phyloP scores from a whole-genome alignment of 2,888 invertebrate species.

The Podabrus alpinus region DNA sequence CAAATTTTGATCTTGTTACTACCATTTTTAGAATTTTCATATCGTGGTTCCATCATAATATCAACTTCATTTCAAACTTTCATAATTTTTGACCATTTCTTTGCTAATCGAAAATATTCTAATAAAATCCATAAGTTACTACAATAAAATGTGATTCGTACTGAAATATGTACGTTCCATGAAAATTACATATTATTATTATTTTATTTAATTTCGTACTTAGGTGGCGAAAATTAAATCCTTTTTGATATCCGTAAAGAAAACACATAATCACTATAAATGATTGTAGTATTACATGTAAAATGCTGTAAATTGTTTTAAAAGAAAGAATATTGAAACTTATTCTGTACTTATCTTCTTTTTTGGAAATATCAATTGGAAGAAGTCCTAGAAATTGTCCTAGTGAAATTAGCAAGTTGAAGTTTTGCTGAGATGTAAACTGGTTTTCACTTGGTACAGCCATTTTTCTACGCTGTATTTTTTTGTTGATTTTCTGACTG shows the following conservation, averaged over 20 bases:
- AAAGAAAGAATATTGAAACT: background rate
- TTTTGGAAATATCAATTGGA: background rate
- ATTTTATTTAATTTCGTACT: background rate
- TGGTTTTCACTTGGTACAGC: background rate
- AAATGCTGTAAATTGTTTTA: background rate
- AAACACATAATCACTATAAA: background rate
- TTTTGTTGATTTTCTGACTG: background rate
- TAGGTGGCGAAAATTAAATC: background rate
- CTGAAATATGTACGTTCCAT: conserved; percentile 25
- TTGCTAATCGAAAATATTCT: conserved; percentile 58
- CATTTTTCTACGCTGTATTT: background rate
- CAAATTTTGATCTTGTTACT: conserved; percentile 13
- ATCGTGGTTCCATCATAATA: conserved; percentile 23
- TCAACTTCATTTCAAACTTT: conserved; percentile 32
- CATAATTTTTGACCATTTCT: conserved; percentile 54
- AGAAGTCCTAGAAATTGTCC: background rate
- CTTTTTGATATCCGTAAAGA: background rate
- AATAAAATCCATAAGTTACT: conserved; percentile 38
- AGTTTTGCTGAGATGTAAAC: background rate
- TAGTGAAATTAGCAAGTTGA: background rate
- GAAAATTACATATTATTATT: background rate
- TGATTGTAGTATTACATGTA: background rate
- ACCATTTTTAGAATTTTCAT: conserved; percentile 24
- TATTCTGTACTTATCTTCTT: background rate
- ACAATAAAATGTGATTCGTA: conserved; percentile 34